Conservation (phyloP, 64 coral and sea anemone species). For the Stylophora pistillata region DNA sequence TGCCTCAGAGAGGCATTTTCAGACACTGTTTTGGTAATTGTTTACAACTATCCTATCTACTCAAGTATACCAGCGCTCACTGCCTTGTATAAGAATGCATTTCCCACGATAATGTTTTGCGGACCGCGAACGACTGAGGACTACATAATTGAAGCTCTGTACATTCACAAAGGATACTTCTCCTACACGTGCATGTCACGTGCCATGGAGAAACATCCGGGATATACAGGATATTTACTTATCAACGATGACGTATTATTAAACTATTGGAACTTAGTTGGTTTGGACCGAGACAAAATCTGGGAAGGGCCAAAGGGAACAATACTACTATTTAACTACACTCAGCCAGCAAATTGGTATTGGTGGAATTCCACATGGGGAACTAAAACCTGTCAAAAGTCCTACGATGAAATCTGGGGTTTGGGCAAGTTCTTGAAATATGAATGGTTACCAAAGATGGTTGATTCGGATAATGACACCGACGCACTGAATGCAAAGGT, state of each 20-base stretch:
- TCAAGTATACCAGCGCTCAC: slow-evolving; percentile 64
- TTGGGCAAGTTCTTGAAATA: neutral
- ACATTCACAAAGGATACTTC: slow-evolving; percentile 73
- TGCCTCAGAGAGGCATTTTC: slow-evolving; percentile 45
- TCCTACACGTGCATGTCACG: slow-evolving; percentile 73
- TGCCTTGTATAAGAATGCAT: slow-evolving; percentile 63
- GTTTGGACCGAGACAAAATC: slow-evolving; percentile 63
- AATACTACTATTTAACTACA: slow-evolving; percentile 32
- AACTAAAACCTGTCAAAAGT: slow-evolving; percentile 68
- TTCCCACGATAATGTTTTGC: slow-evolving; percentile 74
- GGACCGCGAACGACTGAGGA: slow-evolving; percentile 27
- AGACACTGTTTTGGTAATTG: slow-evolving; percentile 65
- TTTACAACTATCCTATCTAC: slow-evolving; percentile 81
- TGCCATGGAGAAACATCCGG: slow-evolving; percentile 66
- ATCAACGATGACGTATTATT: slow-evolving; percentile 86
- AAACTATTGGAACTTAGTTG: slow-evolving; percentile 85
- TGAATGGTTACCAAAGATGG: neutral
- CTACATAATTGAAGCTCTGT: slow-evolving; percentile 36
- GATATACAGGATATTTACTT: slow-evolving; percentile 70
- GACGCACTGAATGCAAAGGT: neutral
- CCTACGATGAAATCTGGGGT: slow-evolving; percentile 72
- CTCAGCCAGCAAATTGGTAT: slow-evolving; percentile 61
- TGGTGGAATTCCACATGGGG: slow-evolving; percentile 84
- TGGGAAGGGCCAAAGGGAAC: slow-evolving; percentile 77
- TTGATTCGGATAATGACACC: neutral